Conservation (phyloP, 2,113 vertebrate species). For the Odontesthes bonariensis region DNA sequence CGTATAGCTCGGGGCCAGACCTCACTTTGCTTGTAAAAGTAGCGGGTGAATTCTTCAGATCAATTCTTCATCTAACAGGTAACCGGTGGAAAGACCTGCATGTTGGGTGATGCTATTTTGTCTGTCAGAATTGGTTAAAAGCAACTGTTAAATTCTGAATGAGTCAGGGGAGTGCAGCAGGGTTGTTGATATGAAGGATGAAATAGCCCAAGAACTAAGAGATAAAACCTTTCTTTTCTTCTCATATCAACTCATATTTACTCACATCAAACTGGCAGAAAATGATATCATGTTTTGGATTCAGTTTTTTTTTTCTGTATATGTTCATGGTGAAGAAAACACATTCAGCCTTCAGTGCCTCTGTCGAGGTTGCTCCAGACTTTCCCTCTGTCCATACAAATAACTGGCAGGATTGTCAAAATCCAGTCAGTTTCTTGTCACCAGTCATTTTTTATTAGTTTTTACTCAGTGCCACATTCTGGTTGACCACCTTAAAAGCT, state of each 20-base stretch:
- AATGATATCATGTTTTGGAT: not conserved
- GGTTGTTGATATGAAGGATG: constrained; percentile 33
- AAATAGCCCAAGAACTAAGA: constrained; percentile 1
- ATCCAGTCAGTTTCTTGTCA: too few species aligned
- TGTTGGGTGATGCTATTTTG: constrained; percentile 42
- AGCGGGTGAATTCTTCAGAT: constrained; percentile 47
- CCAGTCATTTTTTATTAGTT: too few species aligned
- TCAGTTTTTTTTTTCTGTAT: not conserved
- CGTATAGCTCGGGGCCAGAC: constrained; percentile 51
- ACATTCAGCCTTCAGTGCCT: not conserved
- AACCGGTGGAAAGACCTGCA: constrained; percentile 26
- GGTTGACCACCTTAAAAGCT: too few species aligned
- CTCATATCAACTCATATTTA: not conserved
- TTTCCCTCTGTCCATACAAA: not conserved
- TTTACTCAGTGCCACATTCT: too few species aligned
- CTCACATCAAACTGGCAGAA: constrained; percentile 6
- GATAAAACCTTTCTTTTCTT: constrained; percentile 4
- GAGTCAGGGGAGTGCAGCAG: constrained; percentile 23
- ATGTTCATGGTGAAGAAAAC: not conserved
- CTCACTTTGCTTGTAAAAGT: constrained; percentile 44
- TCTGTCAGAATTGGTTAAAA: constrained; percentile 47
- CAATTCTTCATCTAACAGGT: constrained; percentile 43
- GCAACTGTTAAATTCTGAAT: constrained; percentile 64
- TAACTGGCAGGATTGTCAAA: too few species aligned
- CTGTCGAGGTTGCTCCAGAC: not conserved